These are phyloP conservation scores for Mastomys natalensis DNA, from an alignment of 2,113 vertebrate species.

Conservation along the genomic window DNA sequence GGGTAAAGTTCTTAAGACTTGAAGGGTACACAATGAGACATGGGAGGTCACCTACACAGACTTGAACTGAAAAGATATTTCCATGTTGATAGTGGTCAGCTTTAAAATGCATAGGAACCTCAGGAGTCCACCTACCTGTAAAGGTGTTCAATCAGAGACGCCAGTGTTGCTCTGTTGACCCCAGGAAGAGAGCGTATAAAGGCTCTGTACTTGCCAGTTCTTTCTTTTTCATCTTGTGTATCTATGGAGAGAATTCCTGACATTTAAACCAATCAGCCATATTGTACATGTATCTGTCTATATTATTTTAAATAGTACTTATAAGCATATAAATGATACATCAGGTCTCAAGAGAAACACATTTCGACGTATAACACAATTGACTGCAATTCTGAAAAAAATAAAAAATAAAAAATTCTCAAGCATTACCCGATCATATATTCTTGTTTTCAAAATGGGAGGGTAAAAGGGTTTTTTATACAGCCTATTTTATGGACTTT, in stretches of 20 bases:
- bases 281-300: background rate
- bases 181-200: slow-evolving; percentile 93
- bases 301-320: slow-evolving; percentile 34
- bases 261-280: background rate
- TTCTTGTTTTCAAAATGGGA: background rate
- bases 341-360: background rate
- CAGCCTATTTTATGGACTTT: background rate
- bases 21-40: background rate
- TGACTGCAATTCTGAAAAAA: background rate
- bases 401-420: background rate
- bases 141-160: slow-evolving; percentile 95
- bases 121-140: slow-evolving; percentile 91
- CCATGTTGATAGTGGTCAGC: background rate
- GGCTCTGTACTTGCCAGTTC: slow-evolving; percentile 92
- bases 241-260: slow-evolving; percentile 84
- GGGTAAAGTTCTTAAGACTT: background rate
- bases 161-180: slow-evolving; percentile 93
- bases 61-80: background rate
- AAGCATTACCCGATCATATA: background rate
- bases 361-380: slow-evolving; percentile 10
- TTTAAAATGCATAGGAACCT: background rate
- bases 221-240: slow-evolving; percentile 89
- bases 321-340: background rate
- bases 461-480: background rate
- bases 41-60: background rate